phyloP scores from a whole-genome alignment of 2,888 invertebrate species.

The Ormyrus pomaceus region DNA sequence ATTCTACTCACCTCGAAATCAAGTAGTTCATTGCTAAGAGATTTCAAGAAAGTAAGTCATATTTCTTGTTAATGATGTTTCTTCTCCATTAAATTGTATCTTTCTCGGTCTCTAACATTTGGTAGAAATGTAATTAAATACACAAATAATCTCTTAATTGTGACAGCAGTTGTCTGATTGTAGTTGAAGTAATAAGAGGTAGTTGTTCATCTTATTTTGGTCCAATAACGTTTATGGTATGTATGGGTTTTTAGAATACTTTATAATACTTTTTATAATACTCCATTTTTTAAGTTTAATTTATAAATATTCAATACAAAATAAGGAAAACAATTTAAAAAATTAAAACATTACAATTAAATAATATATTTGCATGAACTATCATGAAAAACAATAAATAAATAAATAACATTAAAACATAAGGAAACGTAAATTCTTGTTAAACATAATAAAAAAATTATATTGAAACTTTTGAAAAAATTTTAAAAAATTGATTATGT shows the following conservation, averaged over 20 bases:
- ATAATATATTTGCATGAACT: neutral
- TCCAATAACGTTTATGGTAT: slow-evolving; percentile 41
- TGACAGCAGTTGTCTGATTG: slow-evolving; percentile 61
- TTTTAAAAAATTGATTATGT: neutral
- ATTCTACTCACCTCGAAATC: slow-evolving; percentile 74
- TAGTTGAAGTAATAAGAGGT: slow-evolving; percentile 59
- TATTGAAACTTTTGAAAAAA: neutral
- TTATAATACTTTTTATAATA: neutral
- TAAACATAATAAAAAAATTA: neutral
- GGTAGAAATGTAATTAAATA: slow-evolving; percentile 62
- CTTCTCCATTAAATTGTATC: slow-evolving; percentile 71
- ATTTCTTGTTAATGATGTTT: slow-evolving; percentile 72
- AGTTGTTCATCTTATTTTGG: slow-evolving; percentile 43
- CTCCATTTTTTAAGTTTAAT: slow-evolving; percentile 10
- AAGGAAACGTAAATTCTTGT: too few species aligned
- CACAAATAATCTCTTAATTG: slow-evolving; percentile 64
- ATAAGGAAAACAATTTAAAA: slow-evolving; percentile 4
- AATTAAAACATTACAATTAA: neutral
- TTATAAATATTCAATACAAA: neutral
- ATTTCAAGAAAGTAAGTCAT: slow-evolving; percentile 74
- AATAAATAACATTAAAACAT: neutral
- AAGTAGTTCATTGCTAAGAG: slow-evolving; percentile 74
- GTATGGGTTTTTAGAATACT: slow-evolving; percentile 1
- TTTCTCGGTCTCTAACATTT: slow-evolving; percentile 65
- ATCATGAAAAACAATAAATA: neutral